Conservation (phyloP, 2,113 vertebrate genomes). For the Myrmecobius fasciatus region DNA sequence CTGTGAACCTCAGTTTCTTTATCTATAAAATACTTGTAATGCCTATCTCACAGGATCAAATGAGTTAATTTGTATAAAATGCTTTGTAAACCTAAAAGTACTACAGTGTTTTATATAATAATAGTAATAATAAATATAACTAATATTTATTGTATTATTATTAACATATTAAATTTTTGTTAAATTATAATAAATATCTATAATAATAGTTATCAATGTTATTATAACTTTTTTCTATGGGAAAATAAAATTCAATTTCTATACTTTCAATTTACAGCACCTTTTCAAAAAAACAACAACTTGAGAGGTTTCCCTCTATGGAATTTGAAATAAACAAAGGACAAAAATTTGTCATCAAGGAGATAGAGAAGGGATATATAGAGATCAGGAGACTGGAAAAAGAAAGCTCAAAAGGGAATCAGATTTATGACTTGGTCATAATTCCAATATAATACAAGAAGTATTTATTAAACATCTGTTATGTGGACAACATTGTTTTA, state of each 20-base stretch:
- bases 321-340: neutral
- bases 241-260: neutral
- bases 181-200: neutral
- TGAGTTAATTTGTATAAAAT: neutral
- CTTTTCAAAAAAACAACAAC: neutral
- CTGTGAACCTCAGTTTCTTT: neutral
- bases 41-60: neutral
- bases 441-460: neutral
- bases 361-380: neutral
- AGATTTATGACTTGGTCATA: neutral
- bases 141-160: neutral
- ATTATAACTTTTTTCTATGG: neutral
- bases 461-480: neutral
- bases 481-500: neutral
- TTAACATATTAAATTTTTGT: neutral
- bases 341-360: neutral
- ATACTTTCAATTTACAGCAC: neutral
- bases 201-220: neutral
- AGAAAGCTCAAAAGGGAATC: neutral
- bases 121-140: neutral
- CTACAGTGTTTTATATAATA: neutral
- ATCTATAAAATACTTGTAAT: neutral
- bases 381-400: neutral
- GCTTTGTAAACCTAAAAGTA: neutral
- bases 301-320: neutral